Base-by-base conservation (phyloP, 2,113 vertebrate species). In the Arothron firmamentum region DNA sequence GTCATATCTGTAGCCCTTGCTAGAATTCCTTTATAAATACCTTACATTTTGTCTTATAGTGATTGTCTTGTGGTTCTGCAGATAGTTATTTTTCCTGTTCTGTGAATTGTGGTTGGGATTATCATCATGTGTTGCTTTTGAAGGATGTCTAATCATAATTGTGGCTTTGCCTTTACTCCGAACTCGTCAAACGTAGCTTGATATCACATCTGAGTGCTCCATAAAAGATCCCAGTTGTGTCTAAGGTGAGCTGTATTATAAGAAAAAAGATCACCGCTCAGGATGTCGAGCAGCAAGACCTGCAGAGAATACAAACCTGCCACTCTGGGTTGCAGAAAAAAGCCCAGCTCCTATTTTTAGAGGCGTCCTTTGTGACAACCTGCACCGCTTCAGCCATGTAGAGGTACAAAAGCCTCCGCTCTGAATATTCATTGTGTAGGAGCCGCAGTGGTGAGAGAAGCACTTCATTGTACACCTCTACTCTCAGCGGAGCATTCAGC, bases 311-410 rank as follows among this genome's bases (percentile, higher is more conserved):
- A 69, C 68, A 66, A 77, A 83, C 82, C 83, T 85, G 85, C 88
- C 86, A 82, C 80, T 83, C 80, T 79, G 72, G 59, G 74, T 72
- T 38, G 59, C 79, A 73, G 71, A 28, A 28, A 83, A 81, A 89
- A 57, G 72, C 77, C 9, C 0, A 28, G 63, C 65, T 69, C 51
- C 88, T 90, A 90, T 91, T 90, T 90, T 90, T 90, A 89, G 88
- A 84, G 52, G 65, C 23, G 76, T 88, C 79, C 85, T 88, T 79
- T 82, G 86, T 86, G 82, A 87, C 78, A 76, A 74, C 74, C 79
- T 72, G 74, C 81, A 78, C 78, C 62, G 78, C 80, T 81, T 75
- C 75, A 72, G 77, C 82, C 77, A 76, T 50, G 67, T 67, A 7
- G 34, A 58, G 67, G 78, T 72, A 79, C 72, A 85, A 72, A 72